Conservation (phyloP, 2,888 invertebrate species). For the Melinaea marsaeus region DNA sequence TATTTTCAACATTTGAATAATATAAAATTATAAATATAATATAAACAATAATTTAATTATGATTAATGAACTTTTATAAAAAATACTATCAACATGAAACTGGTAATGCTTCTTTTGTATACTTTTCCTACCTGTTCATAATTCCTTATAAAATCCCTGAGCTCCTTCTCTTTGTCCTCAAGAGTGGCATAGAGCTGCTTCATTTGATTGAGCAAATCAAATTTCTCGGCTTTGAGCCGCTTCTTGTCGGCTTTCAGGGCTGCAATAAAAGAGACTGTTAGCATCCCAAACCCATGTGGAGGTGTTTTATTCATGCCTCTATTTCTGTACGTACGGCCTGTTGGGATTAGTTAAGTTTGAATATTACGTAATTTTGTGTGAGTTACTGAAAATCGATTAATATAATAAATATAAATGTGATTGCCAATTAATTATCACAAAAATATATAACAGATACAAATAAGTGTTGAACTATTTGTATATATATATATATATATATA, state of each 20-base stretch:
- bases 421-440: too few species aligned
- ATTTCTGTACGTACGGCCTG: constrained; percentile 22
- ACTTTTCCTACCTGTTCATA: constrained; percentile 86
- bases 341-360: constrained; percentile 16
- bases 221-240: constrained; percentile 94
- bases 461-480: background rate
- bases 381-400: too few species aligned
- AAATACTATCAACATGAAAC: too few species aligned
- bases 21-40: too few species aligned
- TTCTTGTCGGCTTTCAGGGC: constrained; percentile 93
- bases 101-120: background rate
- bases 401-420: too few species aligned
- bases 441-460: too few species aligned
- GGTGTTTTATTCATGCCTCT: constrained; percentile 26
- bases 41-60: too few species aligned
- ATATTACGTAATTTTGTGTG: constrained; percentile 12
- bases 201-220: constrained; percentile 95
- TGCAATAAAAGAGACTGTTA: constrained; percentile 44
- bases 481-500: background rate
- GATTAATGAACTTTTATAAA: too few species aligned
- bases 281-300: constrained; percentile 16
- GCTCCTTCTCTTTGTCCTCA: constrained; percentile 95
- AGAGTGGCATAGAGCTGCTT: constrained; percentile 95
- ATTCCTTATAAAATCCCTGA: constrained; percentile 95
- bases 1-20: too few species aligned